Base-by-base conservation (phyloP, 2,797 vertebrate species). In the Dendrocincla tyrannina region DNA sequence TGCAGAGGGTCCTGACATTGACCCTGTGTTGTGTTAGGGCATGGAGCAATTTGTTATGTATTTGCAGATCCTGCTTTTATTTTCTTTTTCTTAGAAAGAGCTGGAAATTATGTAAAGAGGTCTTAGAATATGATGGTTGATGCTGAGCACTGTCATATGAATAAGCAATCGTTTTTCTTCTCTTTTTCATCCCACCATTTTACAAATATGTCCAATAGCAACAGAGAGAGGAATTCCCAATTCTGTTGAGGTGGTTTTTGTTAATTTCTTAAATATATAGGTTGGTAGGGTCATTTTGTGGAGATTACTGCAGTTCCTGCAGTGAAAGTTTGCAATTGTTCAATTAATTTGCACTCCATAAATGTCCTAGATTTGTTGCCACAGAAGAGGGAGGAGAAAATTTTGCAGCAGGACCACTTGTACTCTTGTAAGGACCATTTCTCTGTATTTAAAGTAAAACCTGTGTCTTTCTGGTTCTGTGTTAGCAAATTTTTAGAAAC, bases 221-320 rank as follows among this genome's bases (percentile, higher is more conserved):
- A 12, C 18, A 67, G 28, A 91, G n/a, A 70, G 22, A 77, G 7
- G 11, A 52, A 50, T 89, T 73, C 58, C 37, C 17, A 59, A 2
- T 60, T 74, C 32, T 7, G 3, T 33, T 76, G 39, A 66, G 32
- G 9, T 33, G 17, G 0, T 0, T 20, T 37, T 63, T 39, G 7
- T 14, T 72, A 59, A 4, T 68, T 73, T 80, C 46, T 23, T 74
- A 69, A 76, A 62, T 9, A 1, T 27, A 4, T 35, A 30, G 17
- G 2, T 77, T 85, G 60, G 11, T 53, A 62, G 11, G 72, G 28
- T 64, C 33, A 4, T 79, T 87, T 80, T 83, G 30, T 12, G 4
- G 56, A 5, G 15, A 42, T 77, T 53, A 46, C 22, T 81, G 52
- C n/a, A 58, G 22, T 49, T 80, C 5, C n/a, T 70, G 32, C 8